Evolutionary conservation across 2,797 vertebrate genomes (phyloP), one percentile per base, ranked within the genome.

Genomic region (Acanthurus leucopareius): DNA sequence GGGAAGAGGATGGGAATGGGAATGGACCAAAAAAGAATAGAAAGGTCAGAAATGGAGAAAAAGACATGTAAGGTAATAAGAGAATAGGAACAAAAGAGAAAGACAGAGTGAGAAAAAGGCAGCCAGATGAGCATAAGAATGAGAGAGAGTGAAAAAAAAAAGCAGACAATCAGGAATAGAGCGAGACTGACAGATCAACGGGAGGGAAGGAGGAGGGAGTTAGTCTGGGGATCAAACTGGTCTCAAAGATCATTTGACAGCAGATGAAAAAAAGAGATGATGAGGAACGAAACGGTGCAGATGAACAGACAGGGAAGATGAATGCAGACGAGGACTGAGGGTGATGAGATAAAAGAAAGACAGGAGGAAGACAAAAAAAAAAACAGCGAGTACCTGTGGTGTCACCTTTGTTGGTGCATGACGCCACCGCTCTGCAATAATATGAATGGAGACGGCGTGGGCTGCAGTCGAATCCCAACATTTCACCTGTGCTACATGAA

Each of bases 241-340:
- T 88, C 89, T 86, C 86, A 69, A 75, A 92, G 91, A 90, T 91
- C 88, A 91, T 93, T 86, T 93, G 92, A 93, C 87, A 87, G 75
- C 67, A 92, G 91, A 92, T 91, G 87, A 89, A 91, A 92, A 89
- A 90, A 83, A 72, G 47, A 80, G 85, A 79, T 79, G 90, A 92
- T 86, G 83, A 90, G 87, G 64, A 91, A 80, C 25, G 79, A 89
- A 90, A 78, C 32, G 48, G 74, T 28, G 60, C 74, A 82, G 88
- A 86, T 84, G 89, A 91, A 81, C 83, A 86, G 88, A 86, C 77
- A 25, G 80, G 64, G 75, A 75, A 83, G 86, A 87, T 79, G 89
- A 90, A 86, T 84, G 78, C 73, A 76, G 84, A 88, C 66, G 71
- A 87, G 66, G 69, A 79, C 80, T 73, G 78, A 58, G 84, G 80